Evolutionary conservation across 23 tunicate species (phyloP), one percentile per base, ranked within the genome.

Genomic region (Halocynthia roretzi): DNA sequence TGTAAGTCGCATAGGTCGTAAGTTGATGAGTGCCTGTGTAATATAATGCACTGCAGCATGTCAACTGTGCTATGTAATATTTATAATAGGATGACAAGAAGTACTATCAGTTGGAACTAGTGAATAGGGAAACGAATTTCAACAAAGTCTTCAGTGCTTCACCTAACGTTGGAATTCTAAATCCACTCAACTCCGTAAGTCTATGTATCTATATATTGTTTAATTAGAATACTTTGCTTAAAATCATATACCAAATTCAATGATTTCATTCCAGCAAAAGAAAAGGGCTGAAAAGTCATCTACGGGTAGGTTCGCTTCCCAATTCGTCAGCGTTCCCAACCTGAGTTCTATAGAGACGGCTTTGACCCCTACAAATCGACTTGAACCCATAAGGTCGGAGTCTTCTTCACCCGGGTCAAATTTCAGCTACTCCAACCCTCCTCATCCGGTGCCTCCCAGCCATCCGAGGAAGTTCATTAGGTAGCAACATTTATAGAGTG

Each of bases 51-150:
- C 22, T 10, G 22, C 10, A 10, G 10, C 10, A 67, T 67, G 9
- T 67, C 18, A 10, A 50, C n/a, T n/a, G n/a, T n/a, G 44, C 44
- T 31, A 0, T 31, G 11, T 6, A 68, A 51, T 50, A 4, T 58
- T 55, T 56, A 8, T 31, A 82, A 7, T 71, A 89, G 99, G 93
- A 89, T 54, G 96, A 96, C 73, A 89, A 90, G 83, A 96, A 96
- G 65, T 96, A 62, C 72, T 96, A 72, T 65, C 92, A 96, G 62
- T 88, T 96, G 87, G 99, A 96, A 54, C 71, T 96, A 49, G 89
- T 96, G n/a, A 96, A 96, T 75, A 83, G 99, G 0, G 99, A 96
- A 80, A 92, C 91, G 52, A 96, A 96, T 68, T 96, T 85, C 83
- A 96, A 96, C 80, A 90, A 92, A 76, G 91, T 96, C n/a, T 96